These are phyloP conservation scores for Drosophila kikkawai DNA, from an alignment of 1,140 invertebrate species.

Conservation along the genomic window DNA sequence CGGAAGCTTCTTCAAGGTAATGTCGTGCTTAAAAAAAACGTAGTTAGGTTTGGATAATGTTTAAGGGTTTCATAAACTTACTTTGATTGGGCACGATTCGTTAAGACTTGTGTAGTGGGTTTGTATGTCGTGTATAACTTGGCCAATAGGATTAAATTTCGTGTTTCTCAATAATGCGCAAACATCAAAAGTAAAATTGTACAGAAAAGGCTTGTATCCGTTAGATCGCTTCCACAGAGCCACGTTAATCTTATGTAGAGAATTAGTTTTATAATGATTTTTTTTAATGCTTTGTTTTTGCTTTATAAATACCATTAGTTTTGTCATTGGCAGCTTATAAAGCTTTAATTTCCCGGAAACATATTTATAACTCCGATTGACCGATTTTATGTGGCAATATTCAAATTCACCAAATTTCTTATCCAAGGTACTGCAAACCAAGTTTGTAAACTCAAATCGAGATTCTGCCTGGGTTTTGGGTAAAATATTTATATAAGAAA, in stretches of 20 bases:
- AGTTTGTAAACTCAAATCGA: constrained; percentile 4
- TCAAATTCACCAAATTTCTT: constrained; percentile 1
- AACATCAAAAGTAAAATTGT: constrained; percentile 2
- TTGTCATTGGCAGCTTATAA: background rate
- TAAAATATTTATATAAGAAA: background rate
- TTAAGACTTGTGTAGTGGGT: background rate
- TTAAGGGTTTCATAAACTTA: background rate
- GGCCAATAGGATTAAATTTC: background rate
- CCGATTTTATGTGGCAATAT: background rate
- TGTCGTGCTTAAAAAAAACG: background rate
- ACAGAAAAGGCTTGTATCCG: background rate
- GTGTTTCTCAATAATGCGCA: background rate
- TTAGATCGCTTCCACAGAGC: background rate
- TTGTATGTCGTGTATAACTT: background rate
- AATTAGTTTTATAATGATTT: background rate
- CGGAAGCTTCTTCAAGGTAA: background rate
- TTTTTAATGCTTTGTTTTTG: background rate
- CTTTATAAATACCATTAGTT: background rate
- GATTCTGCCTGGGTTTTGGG: background rate
- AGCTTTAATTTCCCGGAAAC: background rate
- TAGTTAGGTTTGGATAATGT: too few relatives aligned
- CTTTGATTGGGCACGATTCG: background rate
- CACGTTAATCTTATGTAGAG: background rate
- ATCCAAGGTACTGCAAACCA: background rate
- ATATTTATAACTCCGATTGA: constrained; percentile 5